Percentiles rank a stretch among this genome's conserved stretches.
phyloP scores from a whole-genome alignment of 2,797 vertebrate genomes.

The Ptychadena robeensis region DNA sequence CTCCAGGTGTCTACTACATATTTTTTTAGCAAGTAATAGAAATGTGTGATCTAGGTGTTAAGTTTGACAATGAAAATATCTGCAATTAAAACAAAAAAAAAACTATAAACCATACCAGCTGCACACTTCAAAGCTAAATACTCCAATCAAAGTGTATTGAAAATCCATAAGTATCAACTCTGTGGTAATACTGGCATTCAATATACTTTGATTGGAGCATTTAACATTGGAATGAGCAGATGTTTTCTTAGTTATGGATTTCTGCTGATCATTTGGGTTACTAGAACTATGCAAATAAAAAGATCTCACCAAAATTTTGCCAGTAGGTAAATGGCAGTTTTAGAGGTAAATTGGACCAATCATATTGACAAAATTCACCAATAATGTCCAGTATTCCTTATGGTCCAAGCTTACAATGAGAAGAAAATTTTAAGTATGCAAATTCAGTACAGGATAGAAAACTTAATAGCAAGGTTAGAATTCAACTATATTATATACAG shows the following conservation, averaged over 20 bases:
- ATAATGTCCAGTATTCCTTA: background rate
- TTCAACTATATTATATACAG: too few species aligned
- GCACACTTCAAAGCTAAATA: slow-evolving; percentile 58
- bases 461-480: too few species aligned
- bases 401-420: too few species aligned
- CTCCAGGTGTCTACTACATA: background rate
- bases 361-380: background rate
- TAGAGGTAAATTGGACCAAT: background rate
- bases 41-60: slow-evolving; percentile 25
- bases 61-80: slow-evolving; percentile 30
- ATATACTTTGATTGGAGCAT: slow-evolving; percentile 58
- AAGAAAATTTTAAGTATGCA: too few species aligned
- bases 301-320: background rate
- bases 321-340: background rate
- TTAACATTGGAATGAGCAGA: slow-evolving; percentile 54
- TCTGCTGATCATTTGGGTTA: slow-evolving; percentile 22
- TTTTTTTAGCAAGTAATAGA: background rate
- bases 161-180: slow-evolving; percentile 58
- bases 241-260: slow-evolving; percentile 38
- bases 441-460: too few species aligned
- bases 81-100: slow-evolving; percentile 6
- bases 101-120: slow-evolving; percentile 42
- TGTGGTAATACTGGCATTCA: slow-evolving; percentile 49
- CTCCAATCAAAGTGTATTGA: slow-evolving; percentile 60
- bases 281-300: slow-evolving; percentile 5